These are phyloP conservation scores for Orussus abietinus DNA, from an alignment of 1,140 invertebrate species.

Conservation along the genomic window DNA sequence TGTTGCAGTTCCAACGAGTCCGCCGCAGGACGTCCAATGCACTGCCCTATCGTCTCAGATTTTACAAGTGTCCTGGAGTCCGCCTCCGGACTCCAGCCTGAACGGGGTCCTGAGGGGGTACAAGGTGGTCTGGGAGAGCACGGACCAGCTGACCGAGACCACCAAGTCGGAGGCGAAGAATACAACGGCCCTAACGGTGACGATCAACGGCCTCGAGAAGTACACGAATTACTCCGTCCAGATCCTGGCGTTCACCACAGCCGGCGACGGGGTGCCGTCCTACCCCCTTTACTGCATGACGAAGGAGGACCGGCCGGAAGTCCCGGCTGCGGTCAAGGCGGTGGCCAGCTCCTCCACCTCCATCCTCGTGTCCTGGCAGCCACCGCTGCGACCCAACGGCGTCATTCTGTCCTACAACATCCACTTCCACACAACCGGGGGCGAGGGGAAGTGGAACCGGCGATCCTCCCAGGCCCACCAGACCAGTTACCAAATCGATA, in stretches of 20 bases:
- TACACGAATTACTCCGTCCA: slow-evolving; percentile 91
- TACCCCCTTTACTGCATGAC: slow-evolving; percentile 82
- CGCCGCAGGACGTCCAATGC: slow-evolving; percentile 75
- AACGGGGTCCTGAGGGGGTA: slow-evolving; percentile 87
- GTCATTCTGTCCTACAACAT: slow-evolving; percentile 57
- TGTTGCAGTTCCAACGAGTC: slow-evolving; percentile 68
- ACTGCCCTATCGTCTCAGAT: slow-evolving; percentile 76
- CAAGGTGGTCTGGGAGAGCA: slow-evolving; percentile 70
- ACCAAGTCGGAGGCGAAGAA: slow-evolving; percentile 59
- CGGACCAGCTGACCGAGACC: slow-evolving; percentile 40
- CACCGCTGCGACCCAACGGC: slow-evolving; percentile 58
- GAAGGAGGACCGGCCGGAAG: slow-evolving; percentile 85
- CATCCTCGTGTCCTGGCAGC: slow-evolving; percentile 80
- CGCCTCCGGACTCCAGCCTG: slow-evolving; percentile 72
- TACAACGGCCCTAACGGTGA: slow-evolving; percentile 64
- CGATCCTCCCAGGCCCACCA: slow-evolving; percentile 45
- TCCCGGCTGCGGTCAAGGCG: slow-evolving; percentile 84
- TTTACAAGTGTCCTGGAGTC: slow-evolving; percentile 82
- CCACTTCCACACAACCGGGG: slow-evolving; percentile 39
- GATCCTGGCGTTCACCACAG: slow-evolving; percentile 80
- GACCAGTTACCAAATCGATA: slow-evolving; percentile 52
- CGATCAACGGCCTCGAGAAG: slow-evolving; percentile 66
- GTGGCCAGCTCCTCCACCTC: slow-evolving; percentile 77
- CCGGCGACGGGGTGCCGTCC: slow-evolving; percentile 83
- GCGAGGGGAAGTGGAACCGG: slow-evolving; percentile 47